These are phyloP conservation scores for Drosophila hamatofila DNA, from an alignment of 2,888 invertebrate species.

Conservation along the genomic window DNA sequence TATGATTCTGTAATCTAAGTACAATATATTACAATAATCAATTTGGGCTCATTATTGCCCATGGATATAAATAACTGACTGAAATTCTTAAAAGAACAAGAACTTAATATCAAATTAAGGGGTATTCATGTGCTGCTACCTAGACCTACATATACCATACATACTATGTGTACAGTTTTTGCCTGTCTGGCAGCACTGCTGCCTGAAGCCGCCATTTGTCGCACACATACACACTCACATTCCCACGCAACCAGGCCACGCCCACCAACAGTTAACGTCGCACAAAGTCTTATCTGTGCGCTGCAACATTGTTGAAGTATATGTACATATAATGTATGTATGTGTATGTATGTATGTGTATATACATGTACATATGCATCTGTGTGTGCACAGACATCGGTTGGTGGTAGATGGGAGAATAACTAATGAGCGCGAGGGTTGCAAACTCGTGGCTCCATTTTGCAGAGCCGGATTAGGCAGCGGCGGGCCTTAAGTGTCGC, in stretches of 20 bases:
- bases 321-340: not conserved
- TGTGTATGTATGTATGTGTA: not conserved
- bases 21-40: no score
- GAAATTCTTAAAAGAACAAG: no score
- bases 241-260: constrained; percentile 41
- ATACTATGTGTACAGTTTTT: not conserved
- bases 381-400: constrained; percentile 4
- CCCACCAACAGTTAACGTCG: constrained; percentile 35
- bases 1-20: no score
- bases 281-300: constrained; percentile 40
- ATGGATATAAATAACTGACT: no score
- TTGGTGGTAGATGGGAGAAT: constrained; percentile 24
- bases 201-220: constrained; percentile 55
- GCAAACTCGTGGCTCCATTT: constrained; percentile 73
- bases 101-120: not conserved
- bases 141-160: no score
- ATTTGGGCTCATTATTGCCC: no score
- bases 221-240: not conserved
- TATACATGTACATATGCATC: no score
- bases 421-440: constrained; percentile 33
- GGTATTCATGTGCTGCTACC: not conserved
- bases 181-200: constrained; percentile 55
- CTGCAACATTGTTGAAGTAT: constrained; percentile 45
- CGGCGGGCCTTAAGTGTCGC: constrained; percentile 68
- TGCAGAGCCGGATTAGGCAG: constrained; percentile 68